These are phyloP conservation scores for Meiosimyza decipiens DNA, from an alignment of 2,888 invertebrate species.

Conservation along the genomic window DNA sequence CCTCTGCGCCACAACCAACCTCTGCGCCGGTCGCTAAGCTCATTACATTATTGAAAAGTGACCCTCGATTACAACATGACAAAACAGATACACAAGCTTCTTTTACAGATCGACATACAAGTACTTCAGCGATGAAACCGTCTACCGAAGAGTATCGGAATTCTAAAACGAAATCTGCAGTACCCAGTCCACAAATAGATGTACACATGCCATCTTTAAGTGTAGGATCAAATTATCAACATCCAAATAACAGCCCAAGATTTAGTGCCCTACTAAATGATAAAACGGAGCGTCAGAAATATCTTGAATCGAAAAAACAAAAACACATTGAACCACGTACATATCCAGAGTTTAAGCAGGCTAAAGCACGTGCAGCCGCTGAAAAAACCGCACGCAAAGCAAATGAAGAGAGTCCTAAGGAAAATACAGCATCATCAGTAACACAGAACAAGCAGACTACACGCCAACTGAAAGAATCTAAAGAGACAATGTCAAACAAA, in stretches of 20 bases:
- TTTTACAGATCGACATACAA: neutral
- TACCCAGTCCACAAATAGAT: neutral
- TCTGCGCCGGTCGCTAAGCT: too few relatives aligned
- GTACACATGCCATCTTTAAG: neutral
- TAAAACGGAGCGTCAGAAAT: constrained; percentile 53
- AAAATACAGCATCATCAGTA: neutral
- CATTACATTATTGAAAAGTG: neutral
- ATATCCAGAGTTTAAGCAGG: constrained; percentile 57
- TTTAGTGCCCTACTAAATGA: constrained; percentile 53
- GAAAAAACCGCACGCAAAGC: constrained; percentile 41
- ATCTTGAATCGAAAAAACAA: constrained; percentile 53
- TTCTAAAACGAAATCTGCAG: too few relatives aligned
- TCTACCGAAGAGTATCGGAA: neutral
- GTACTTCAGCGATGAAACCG: neutral
- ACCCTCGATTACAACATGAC: neutral
- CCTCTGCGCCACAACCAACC: neutral
- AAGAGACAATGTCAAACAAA: constrained; percentile 4
- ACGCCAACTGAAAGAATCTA: neutral
- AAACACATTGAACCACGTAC: constrained; percentile 53
- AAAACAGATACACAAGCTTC: neutral
- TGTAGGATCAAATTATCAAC: neutral
- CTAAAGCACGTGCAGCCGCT: constrained; percentile 51
- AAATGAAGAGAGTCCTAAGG: constrained; percentile 32
- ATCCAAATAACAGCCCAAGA: constrained; percentile 24
- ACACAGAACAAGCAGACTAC: neutral